Conservation (phyloP, 2,797 vertebrate genomes). For the Smutsia temminckii region DNA sequence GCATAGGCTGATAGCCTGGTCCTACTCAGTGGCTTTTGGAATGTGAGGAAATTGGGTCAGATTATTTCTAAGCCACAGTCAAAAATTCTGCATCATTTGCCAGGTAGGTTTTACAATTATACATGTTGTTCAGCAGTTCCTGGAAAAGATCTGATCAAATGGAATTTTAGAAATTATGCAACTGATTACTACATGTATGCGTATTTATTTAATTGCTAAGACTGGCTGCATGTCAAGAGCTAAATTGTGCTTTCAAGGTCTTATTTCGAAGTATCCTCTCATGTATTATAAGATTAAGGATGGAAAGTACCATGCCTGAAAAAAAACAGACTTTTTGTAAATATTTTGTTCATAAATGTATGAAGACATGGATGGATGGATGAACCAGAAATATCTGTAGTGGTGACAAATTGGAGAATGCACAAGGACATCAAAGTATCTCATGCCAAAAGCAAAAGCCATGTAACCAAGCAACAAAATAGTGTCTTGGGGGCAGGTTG, state of each 20-base stretch:
- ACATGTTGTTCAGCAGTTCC: background rate
- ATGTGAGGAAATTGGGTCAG: background rate
- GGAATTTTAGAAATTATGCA: conserved; percentile 14
- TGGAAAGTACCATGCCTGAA: background rate
- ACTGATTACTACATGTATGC: background rate
- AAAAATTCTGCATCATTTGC: background rate
- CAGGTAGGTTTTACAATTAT: background rate
- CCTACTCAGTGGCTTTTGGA: background rate
- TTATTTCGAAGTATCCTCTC: background rate
- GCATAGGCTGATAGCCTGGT: background rate
- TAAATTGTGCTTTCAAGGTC: background rate
- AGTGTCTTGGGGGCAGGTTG: too few relatives aligned
- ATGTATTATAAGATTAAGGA: background rate
- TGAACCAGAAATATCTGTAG: background rate
- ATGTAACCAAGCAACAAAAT: background rate
- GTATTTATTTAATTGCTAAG: background rate
- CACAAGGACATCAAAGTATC: background rate
- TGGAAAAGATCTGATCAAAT: background rate
- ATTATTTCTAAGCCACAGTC: background rate
- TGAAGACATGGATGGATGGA: background rate
- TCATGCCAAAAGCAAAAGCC: background rate
- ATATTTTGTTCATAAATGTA: background rate
- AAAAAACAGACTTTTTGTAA: background rate
- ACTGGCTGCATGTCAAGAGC: background rate
- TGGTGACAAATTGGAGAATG: background rate